Evolutionary conservation across 2,113 vertebrate species (phyloP), one percentile per base, ranked within the genome.

Genomic region (Columba livia): DNA sequence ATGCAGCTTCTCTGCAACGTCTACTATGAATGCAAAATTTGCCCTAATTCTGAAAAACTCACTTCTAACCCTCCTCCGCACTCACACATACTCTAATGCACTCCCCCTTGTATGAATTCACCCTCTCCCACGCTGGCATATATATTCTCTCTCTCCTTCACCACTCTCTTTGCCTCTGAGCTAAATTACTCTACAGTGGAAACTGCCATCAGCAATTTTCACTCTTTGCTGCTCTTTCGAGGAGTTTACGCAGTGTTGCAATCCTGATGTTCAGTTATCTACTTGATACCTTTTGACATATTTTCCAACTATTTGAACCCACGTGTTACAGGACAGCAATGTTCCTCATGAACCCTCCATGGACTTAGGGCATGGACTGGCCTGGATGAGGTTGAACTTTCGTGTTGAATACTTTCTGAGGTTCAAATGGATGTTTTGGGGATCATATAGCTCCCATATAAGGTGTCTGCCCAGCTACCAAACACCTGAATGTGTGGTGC

Each of bases 191-290:
- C 90, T 95, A 31, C 94, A 88, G 56, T 90, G 57, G 93, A 96
- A 95, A 92, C 71, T 90, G 88, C 95, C 88, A 90, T 94, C 92
- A 95, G 96, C 94, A 86, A 54, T 94, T 93, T 95, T 93, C 86
- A 96, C 72, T 77, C 94, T 92, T 86, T 90, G 83, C 92, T 95
- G 94, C 75, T 88, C 94, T 93, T 86, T 83, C 88, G 92, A 95
- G 94, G 79, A 94, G 85, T 71, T 94, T 85, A 81, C 34, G 84
- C 53, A 75, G 32, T 62, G 88, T n/a, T 88, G 75, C 79, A 92
- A 75, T 64, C 64, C 70, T 29, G 79, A 62, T 71, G 51, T 78
- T 80, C 85, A 80, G 13, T 90, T 67, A 93, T 38, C 57, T 87
- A 85, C 61, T 42, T 64, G 53, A 42, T 81, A 34, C 32, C 23